Evolutionary conservation across 2,797 vertebrate genomes (phyloP).

Genomic region (Gila robusta): DNA sequence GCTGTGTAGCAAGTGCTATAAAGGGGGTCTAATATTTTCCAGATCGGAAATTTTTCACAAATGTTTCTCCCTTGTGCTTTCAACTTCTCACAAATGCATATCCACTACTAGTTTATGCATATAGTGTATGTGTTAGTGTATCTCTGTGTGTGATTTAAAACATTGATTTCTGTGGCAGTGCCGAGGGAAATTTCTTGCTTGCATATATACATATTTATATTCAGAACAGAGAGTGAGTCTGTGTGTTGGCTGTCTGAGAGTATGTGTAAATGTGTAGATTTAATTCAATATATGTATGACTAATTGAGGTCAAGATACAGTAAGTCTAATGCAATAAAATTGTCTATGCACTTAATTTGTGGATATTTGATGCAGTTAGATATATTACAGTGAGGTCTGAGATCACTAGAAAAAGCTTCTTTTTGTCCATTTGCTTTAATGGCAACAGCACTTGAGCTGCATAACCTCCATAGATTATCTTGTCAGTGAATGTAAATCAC

Average conservation of each 20-base stretch:
- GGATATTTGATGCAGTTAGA: not conserved
- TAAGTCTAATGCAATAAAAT: not conserved
- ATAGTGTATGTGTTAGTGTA: not conserved
- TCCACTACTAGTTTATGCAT: not conserved
- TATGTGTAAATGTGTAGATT: constrained; percentile 14
- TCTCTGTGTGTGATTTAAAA: constrained; percentile 18
- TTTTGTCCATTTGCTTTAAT: constrained; percentile 3
- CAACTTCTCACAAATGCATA: constrained; percentile 11
- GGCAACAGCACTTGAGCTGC: not conserved
- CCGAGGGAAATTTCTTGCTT: constrained; percentile 1
- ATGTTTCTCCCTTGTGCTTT: constrained; percentile 9
- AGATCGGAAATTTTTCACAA: not conserved
- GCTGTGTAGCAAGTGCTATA: not conserved
- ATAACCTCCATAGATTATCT: not conserved
- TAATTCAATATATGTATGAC: constrained; percentile 30
- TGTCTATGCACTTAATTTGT: not conserved
- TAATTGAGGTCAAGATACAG: constrained; percentile 39
- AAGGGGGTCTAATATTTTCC: not conserved
- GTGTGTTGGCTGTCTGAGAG: constrained; percentile 24
- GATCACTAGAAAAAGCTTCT: not conserved
- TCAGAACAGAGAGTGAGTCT: constrained; percentile 11
- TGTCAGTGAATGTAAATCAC: not conserved
- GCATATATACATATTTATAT: constrained; percentile 30
- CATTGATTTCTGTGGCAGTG: not conserved
- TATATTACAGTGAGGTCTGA: constrained; percentile 3